Evolutionary conservation across 2,797 vertebrate genomes (phyloP).

Genomic region (Intellagama lesueurii): DNA sequence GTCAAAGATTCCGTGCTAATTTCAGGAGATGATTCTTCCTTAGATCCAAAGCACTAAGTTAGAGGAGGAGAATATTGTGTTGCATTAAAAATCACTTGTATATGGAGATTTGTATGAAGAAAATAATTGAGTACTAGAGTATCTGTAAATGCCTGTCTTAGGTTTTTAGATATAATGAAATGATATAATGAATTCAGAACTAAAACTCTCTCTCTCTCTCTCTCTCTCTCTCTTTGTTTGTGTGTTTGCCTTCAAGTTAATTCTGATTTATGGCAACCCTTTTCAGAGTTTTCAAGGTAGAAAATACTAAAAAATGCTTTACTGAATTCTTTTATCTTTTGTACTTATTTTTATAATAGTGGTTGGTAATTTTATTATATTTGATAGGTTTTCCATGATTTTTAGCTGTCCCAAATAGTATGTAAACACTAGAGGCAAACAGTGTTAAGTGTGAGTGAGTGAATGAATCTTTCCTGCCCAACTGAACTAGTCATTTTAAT

Average conservation of each 20-base stretch:
- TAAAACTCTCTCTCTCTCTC: too few species aligned
- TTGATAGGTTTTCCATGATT: not conserved
- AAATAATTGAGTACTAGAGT: not conserved
- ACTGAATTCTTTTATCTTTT: too few species aligned
- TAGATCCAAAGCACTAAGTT: not conserved
- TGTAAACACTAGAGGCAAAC: not conserved
- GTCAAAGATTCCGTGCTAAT: fast-evolving
- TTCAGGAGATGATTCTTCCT: too few species aligned
- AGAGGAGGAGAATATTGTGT: not conserved
- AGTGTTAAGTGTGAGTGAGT: not conserved
- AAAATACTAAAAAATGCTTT: too few species aligned
- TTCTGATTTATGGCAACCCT: too few species aligned
- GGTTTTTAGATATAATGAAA: too few species aligned
- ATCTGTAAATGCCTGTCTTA: not conserved
- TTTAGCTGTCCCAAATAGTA: not conserved
- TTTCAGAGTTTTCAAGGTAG: too few species aligned
- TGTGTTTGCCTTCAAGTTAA: too few species aligned
- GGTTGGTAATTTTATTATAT: not conserved
- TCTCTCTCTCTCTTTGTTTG: too few species aligned
- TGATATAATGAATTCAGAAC: too few species aligned
- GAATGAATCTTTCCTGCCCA: not conserved
- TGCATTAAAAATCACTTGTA: not conserved
- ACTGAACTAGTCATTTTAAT: not conserved
- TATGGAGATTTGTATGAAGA: not conserved
- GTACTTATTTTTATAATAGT: not conserved